Base-by-base conservation (phyloP, 2,113 vertebrate genomes). In the Pithys albifrons region DNA sequence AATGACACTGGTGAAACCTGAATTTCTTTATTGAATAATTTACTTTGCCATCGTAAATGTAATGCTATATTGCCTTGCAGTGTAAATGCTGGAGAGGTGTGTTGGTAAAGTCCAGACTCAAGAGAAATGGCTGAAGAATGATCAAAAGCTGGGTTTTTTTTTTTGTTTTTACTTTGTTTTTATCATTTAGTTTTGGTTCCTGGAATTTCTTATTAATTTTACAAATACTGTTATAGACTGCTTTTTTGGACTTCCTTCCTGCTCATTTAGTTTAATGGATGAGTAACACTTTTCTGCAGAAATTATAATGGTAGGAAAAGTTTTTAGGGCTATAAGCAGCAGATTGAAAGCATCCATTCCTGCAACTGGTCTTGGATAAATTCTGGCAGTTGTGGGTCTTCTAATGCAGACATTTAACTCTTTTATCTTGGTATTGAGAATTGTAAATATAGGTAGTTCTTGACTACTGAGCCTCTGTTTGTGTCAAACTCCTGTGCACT, bases 21-120 rank as follows among this genome's bases (percentile, higher is more conserved):
- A 93, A 91, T 91, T 94, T 91, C 85, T 94, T 95, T 96, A 94
- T 62, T 96, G 89, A 96, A 96, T 97, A 94, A 96, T 97, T 97
- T 96, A 97, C 95, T 94, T 91, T 96, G 91, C 91, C 87, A 88
- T 96, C 58, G 73, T 80, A 88, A 97, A 93, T 77, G 62, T 75
- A 89, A 70, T 79, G 35, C 49, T 85, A 5, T 69, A 75, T 85
- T 94, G 91, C 89, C 87, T 96, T 86, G 52, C 73, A 94, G 78
- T 88, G 62, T 57, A 91, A 95, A 71, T 88, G 62, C 78, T 93
- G 31, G 33, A 93, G 49, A 94, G 64, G 85, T 76, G 41, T 73
- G 54, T 94, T 94, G 51, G 46, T 93, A 79, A 88, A 91, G 71
- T 51, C 87, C 77, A 74, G 23, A 91, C 95, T 37, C 93, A 80